Base-by-base conservation (phyloP, 2,888 invertebrate species). In the Diarsia mendica region DNA sequence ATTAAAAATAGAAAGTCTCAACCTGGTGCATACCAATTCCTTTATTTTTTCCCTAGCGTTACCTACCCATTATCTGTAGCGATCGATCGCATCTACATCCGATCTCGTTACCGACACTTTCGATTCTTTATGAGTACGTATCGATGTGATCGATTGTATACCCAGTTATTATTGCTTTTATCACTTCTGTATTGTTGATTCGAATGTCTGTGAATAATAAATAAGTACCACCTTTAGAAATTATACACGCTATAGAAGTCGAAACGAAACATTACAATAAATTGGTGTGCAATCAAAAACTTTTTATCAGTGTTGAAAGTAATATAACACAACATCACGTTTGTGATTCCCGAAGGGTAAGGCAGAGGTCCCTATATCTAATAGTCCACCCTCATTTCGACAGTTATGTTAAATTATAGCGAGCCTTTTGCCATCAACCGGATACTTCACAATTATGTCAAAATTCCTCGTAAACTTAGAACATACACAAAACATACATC, bases 1-100 rank as follows among this genome's bases (percentile, higher is more conserved):
- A 93, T 93, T 94, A 95, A 96, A 96, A 96, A 96, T 96, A 96
- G 96, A 96, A 96, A 96, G 96, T 94, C 91, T 90, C 89, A 94
- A 94, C 93, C 93, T 89, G 93, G 90, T 91, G 92, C 93, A 92
- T 91, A 92, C 91, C 86, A 84, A 92, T 90, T 94, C 94, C 94
- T 94, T 95, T 95, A 94, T 93, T 95, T 95, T 95, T 94, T 94
- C 93, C 95, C 94, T 92, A 85, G 88, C 89, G 89, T 91, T 92
- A 93, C 91, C 90, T 89, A 89, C 90, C 91, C 90, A 94, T 94
- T 95, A 95, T 93, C 93, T 89, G 87, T 85, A 90, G 85, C 90
- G 88, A 91, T 91, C 90, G 91, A 93, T 94, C 91, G 90, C 89
- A 92, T 92, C 91, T 92, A 91, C 89, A 90, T 82, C 82, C 84